Evolutionary conservation across 2,113 vertebrate genomes (phyloP).

Genomic region (Protobothrops mucrosquamatus): DNA sequence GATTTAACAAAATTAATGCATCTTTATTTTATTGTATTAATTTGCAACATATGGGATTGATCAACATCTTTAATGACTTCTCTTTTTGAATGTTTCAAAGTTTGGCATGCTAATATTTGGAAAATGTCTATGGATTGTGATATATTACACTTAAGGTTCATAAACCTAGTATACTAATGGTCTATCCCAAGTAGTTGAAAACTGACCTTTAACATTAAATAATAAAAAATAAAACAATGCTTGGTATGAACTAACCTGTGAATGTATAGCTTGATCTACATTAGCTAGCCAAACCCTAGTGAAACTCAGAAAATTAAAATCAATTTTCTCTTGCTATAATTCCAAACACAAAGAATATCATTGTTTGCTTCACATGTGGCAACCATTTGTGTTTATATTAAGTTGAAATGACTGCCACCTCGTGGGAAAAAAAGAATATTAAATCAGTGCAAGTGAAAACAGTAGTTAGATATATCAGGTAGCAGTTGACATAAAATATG

Average conservation of each 20-base stretch:
- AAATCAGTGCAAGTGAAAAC: neutral
- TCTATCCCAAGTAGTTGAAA: neutral
- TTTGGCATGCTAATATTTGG: neutral
- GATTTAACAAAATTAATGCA: neutral
- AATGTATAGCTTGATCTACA: conserved; percentile 22
- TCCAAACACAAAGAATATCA: conserved; percentile 29
- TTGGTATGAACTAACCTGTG: conserved; percentile 5
- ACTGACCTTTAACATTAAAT: neutral
- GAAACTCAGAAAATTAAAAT: conserved; percentile 33
- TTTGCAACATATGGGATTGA: neutral
- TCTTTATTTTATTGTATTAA: neutral
- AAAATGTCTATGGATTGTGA: neutral
- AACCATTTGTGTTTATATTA: conserved; percentile 56
- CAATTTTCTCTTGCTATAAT: conserved; percentile 4
- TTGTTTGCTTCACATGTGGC: conserved; percentile 51
- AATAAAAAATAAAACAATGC: neutral
- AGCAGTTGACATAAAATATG: neutral
- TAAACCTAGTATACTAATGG: neutral
- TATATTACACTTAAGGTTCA: neutral
- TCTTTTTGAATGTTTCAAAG: neutral
- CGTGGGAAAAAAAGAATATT: conserved; percentile 56
- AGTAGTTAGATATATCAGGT: neutral
- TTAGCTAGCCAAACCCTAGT: conserved; percentile 24
- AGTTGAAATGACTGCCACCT: conserved; percentile 76
- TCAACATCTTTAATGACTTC: neutral